phyloP scores from a whole-genome alignment of 2,888 invertebrate genomes.

The Allolobophora icterica region DNA sequence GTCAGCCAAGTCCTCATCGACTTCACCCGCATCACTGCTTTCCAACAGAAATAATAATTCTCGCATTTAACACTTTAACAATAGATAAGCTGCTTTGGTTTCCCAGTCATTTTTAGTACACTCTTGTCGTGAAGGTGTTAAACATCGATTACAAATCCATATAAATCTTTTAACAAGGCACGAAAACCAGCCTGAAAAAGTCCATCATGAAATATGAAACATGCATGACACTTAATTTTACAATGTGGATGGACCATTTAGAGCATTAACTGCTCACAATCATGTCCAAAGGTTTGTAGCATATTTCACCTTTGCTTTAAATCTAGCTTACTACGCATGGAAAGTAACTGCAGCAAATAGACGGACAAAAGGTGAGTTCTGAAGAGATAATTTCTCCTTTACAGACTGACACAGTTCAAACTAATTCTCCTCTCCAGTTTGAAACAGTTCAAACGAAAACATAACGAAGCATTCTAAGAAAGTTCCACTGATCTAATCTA shows the following conservation, averaged over 20 bases:
- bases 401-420: too few species aligned
- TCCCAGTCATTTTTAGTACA: too few species aligned
- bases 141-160: background rate
- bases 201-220: background rate
- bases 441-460: too few species aligned
- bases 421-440: too few species aligned
- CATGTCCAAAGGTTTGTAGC: background rate
- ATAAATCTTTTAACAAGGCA: too few species aligned
- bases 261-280: background rate
- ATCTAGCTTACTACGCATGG: background rate
- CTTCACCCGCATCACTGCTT: constrained; percentile 14
- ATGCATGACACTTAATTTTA: background rate
- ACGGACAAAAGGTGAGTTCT: background rate
- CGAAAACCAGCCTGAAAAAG: too few species aligned
- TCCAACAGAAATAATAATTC: constrained; percentile 8
- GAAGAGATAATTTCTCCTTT: too few species aligned
- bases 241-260: too few species aligned
- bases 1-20: constrained; percentile 40
- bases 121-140: background rate
- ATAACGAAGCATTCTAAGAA: too few species aligned
- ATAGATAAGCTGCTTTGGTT: too few species aligned
- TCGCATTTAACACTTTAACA: background rate
- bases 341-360: background rate
- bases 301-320: background rate
- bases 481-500: too few species aligned